Percentiles rank a stretch among this genome's conserved stretches.
These are phyloP conservation scores for Microtus obscurus DNA, from an alignment of 2,797 vertebrate genomes.

Conservation along the genomic window DNA sequence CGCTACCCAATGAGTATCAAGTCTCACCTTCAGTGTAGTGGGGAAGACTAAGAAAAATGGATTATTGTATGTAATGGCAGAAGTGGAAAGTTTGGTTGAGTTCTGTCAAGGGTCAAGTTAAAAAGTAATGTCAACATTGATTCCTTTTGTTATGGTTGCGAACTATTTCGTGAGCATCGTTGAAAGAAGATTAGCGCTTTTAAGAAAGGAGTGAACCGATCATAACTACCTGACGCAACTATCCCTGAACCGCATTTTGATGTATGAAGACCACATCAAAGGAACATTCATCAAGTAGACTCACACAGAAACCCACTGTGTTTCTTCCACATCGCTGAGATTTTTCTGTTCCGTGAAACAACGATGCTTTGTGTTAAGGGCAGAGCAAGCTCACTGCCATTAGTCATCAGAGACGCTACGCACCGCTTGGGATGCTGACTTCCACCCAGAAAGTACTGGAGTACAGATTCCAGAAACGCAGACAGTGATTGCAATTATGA, in stretches of 20 bases:
- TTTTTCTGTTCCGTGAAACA: slow-evolving; percentile 74
- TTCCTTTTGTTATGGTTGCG: not conserved
- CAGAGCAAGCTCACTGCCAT: not conserved
- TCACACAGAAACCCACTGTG: slow-evolving; percentile 70
- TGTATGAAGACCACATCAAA: slow-evolving; percentile 60
- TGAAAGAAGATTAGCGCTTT: slow-evolving; percentile 6
- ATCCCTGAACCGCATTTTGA: slow-evolving; percentile 30
- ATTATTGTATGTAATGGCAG: not conserved
- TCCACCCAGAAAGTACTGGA: slow-evolving; percentile 13
- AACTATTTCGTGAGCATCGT: slow-evolving; percentile 25
- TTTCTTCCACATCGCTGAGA: slow-evolving; percentile 68
- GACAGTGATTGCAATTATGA: not conserved
- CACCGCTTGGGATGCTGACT: not conserved
- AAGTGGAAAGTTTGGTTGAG: not conserved
- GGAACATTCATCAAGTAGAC: slow-evolving; percentile 42
- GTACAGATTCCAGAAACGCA: slow-evolving; percentile 55
- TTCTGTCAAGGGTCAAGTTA: slow-evolving; percentile 36
- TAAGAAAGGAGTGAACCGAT: slow-evolving; percentile 26
- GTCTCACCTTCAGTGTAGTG: not conserved
- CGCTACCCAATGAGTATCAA: slow-evolving; percentile 3
- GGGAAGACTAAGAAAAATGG: slow-evolving; percentile 56
- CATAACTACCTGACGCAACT: slow-evolving; percentile 34
- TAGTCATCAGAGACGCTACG: slow-evolving; percentile 47
- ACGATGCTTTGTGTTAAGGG: slow-evolving; percentile 56
- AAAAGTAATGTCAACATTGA: slow-evolving; percentile 31